Percentiles rank a stretch among this genome's conserved stretches.
phyloP scores from a whole-genome alignment of 2,888 invertebrate genomes.

The Horisme vitalbata region DNA sequence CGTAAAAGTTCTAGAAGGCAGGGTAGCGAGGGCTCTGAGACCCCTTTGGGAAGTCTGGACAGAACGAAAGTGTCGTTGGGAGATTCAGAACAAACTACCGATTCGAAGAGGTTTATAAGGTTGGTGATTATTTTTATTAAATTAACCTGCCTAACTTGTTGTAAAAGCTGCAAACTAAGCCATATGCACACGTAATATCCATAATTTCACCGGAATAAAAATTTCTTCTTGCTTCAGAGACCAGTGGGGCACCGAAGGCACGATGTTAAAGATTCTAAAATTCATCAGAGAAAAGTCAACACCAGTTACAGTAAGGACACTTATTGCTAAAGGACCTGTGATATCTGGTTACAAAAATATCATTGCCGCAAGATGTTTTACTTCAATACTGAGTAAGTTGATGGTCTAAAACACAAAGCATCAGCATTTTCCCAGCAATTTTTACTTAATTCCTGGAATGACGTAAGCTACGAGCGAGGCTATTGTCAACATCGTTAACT shows the following conservation, averaged over 20 bases:
- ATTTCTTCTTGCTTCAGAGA: conserved; percentile 43
- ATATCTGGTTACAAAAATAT: conserved; percentile 44
- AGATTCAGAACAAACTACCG: conserved; percentile 62
- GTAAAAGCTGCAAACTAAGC: neutral
- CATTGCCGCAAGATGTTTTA: conserved; percentile 63
- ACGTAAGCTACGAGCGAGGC: no score
- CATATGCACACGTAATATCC: no score
- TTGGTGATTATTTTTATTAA: conserved; percentile 30
- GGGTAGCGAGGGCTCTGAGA: conserved; percentile 53
- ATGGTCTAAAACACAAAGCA: neutral
- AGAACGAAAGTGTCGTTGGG: conserved; percentile 72
- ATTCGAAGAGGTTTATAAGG: conserved; percentile 61
- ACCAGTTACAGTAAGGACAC: conserved; percentile 44
- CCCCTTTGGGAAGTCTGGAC: conserved; percentile 67
- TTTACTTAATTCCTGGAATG: no score
- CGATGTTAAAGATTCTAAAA: conserved; percentile 60
- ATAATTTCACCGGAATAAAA: no score
- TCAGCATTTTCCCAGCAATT: no score
- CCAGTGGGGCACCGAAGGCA: conserved; percentile 68
- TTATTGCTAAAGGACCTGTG: conserved; percentile 50
- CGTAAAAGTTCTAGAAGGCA: conserved; percentile 21
- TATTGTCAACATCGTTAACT: no score
- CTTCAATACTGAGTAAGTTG: conserved; percentile 64
- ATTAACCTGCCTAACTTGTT: no score
- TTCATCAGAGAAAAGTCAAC: conserved; percentile 29